Conservation (phyloP, 2,888 invertebrate species). For the Rotaria sp. region DNA sequence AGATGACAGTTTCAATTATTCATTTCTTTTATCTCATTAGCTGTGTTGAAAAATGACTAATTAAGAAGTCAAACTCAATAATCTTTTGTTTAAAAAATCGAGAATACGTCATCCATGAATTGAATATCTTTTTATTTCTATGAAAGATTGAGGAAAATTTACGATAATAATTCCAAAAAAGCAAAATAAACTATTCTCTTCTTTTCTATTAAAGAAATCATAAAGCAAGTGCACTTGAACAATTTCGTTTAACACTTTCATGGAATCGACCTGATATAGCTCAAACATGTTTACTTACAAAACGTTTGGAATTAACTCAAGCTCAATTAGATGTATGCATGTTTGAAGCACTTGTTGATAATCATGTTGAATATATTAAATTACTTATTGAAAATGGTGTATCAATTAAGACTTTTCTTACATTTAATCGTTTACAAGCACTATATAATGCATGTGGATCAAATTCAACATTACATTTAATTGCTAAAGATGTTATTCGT, state of each 20-base stretch:
- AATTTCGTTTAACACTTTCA: conserved; percentile 14
- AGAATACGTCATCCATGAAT: too few species aligned
- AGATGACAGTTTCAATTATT: too few species aligned
- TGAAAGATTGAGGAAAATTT: too few species aligned
- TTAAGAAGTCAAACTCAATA: too few species aligned
- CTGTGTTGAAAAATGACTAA: too few species aligned
- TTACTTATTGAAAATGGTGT: conserved; percentile 92
- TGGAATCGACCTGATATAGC: conserved; percentile 99
- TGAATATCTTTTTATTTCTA: too few species aligned
- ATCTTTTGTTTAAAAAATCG: too few species aligned
- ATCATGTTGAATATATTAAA: conserved; percentile 93
- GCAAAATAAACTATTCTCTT: too few species aligned
- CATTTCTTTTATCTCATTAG: too few species aligned
- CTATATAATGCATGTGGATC: conserved; percentile 66
- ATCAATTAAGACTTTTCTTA: conserved; percentile 90
- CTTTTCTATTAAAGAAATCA: neutral
- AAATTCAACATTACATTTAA: conserved; percentile 75
- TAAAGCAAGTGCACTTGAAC: conserved; percentile 13
- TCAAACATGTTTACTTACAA: conserved; percentile 77
- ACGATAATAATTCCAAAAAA: too few species aligned
- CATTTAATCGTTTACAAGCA: conserved; percentile 86
- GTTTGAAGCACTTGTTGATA: conserved; percentile 95
- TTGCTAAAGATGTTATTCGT: conserved; percentile 76
- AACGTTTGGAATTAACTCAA: neutral
- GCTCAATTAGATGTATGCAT: conserved; percentile 77